These are phyloP conservation scores for Odontesthes bonariensis DNA, from an alignment of 2,113 vertebrate genomes.

Conservation along the genomic window DNA sequence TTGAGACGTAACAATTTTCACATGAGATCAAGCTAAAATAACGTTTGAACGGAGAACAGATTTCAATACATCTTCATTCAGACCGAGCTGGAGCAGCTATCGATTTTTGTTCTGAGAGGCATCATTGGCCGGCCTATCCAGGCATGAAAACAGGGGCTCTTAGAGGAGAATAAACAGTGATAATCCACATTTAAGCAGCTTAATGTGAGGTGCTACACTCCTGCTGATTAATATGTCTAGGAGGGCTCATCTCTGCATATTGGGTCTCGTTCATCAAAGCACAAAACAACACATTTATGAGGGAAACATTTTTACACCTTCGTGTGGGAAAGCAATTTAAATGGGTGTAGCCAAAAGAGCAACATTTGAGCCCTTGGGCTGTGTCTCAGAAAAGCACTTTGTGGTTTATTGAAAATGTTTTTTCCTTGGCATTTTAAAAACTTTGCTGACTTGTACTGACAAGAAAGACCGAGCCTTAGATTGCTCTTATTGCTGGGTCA, in stretches of 20 bases:
- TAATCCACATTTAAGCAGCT: slow-evolving; percentile 79
- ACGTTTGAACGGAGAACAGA: slow-evolving; percentile 19
- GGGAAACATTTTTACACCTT: slow-evolving; percentile 48
- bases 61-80: slow-evolving; percentile 58
- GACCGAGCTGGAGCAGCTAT: slow-evolving; percentile 49
- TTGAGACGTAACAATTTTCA: slow-evolving; percentile 25
- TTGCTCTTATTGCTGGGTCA: background rate
- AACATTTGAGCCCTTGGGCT: slow-evolving; percentile 23
- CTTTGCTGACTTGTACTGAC: slow-evolving; percentile 5
- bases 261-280: slow-evolving; percentile 70
- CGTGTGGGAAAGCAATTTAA: slow-evolving; percentile 50
- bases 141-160: slow-evolving; percentile 70
- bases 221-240: slow-evolving; percentile 73
- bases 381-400: slow-evolving; percentile 34
- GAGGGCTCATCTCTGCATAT: slow-evolving; percentile 68
- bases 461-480: background rate
- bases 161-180: slow-evolving; percentile 75
- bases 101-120: slow-evolving; percentile 62
- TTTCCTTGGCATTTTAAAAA: slow-evolving; percentile 20
- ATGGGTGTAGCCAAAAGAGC: slow-evolving; percentile 34
- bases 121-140: slow-evolving; percentile 55
- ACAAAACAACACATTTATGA: slow-evolving; percentile 58
- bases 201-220: slow-evolving; percentile 77
- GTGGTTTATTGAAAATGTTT: slow-evolving; percentile 53
- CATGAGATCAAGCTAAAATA: slow-evolving; percentile 46